phyloP scores from a whole-genome alignment of 1,140 invertebrate genomes.

The Bradynema listronoti region DNA sequence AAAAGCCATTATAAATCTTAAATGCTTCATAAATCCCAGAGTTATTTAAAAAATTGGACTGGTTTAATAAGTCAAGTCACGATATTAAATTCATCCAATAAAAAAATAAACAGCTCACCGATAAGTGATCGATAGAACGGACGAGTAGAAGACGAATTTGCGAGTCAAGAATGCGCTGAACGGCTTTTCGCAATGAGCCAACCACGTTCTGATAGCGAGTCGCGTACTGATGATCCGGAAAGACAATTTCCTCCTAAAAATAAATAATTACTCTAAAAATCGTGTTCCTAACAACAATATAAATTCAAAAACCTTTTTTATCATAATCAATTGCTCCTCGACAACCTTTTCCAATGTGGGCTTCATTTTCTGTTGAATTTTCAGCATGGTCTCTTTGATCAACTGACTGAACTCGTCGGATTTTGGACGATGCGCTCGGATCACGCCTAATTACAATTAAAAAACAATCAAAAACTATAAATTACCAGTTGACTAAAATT shows the following conservation, averaged over 20 bases:
- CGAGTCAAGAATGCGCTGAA: constrained; percentile 8
- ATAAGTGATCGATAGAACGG: constrained; percentile 25
- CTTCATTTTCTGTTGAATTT: constrained; percentile 22
- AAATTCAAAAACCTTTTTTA: background rate
- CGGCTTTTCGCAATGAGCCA: constrained; percentile 9
- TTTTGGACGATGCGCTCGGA: constrained; percentile 7
- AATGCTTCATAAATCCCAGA: no score
- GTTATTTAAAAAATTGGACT: no score
- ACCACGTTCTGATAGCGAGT: constrained; percentile 23
- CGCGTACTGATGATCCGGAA: constrained; percentile 8
- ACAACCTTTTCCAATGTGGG: background rate
- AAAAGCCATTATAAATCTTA: no score
- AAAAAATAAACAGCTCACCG: constrained; percentile 8
- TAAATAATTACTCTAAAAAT: background rate
- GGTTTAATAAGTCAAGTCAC: no score
- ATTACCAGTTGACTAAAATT: no score
- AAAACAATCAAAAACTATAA: no score
- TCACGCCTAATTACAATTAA: no score
- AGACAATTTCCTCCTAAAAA: constrained; percentile 17
- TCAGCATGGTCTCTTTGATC: constrained; percentile 18
- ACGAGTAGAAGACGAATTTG: constrained; percentile 15
- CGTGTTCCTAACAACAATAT: background rate
- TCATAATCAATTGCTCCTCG: constrained; percentile 1
- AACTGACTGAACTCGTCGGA: constrained; percentile 1
- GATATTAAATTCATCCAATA: no score